Conservation (phyloP, 2,888 invertebrate species). For the Agrochola lota region DNA sequence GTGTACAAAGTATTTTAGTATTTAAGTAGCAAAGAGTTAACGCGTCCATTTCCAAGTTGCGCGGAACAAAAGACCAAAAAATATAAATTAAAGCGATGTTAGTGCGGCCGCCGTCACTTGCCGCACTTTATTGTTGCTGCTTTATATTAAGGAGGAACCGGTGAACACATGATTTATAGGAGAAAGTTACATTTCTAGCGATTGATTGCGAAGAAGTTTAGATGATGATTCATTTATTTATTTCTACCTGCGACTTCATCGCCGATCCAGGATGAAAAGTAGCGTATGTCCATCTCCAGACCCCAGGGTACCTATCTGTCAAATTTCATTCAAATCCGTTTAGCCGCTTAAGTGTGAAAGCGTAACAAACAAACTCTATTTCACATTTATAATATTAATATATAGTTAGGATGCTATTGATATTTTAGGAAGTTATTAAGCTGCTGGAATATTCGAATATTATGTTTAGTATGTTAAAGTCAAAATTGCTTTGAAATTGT, state of each 20-base stretch:
- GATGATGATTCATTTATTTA: background rate
- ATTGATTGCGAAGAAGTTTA: too few species aligned
- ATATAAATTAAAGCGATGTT: conserved; percentile 19
- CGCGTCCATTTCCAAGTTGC: conserved; percentile 38
- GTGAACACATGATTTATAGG: background rate
- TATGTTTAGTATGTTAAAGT: too few species aligned
- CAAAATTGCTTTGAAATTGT: background rate
- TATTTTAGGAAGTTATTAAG: background rate
- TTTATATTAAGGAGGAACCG: too few species aligned
- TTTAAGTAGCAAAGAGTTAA: conserved; percentile 40
- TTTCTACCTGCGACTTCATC: too few species aligned
- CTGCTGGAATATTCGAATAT: background rate
- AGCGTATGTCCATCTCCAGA: too few species aligned
- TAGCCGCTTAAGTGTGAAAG: too few species aligned
- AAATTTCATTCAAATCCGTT: too few species aligned
- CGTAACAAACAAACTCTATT: too few species aligned
- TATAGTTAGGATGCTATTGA: background rate
- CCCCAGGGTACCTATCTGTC: too few species aligned
- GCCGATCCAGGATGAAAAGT: too few species aligned
- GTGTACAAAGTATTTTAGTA: conserved; percentile 23
- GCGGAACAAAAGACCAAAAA: conserved; percentile 24
- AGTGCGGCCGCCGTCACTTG: conserved; percentile 28
- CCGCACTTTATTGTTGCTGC: conserved; percentile 3
- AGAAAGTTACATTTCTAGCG: background rate
- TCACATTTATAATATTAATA: too few species aligned